Evolutionary conservation across 2,113 vertebrate genomes (phyloP).

Genomic region (Periophthalmodon schlosseri): DNA sequence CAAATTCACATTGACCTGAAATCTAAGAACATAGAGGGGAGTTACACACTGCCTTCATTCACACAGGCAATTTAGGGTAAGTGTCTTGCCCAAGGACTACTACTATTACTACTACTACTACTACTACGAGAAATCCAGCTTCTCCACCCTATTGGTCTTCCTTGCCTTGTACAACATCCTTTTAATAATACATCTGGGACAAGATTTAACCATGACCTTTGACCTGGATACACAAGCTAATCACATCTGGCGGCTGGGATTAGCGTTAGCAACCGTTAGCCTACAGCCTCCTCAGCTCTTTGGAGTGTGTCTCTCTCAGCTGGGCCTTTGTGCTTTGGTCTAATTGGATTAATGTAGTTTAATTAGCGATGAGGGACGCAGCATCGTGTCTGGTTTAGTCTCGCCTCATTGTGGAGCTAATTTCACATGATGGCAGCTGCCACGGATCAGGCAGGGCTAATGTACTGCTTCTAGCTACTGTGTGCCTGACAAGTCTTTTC

Average conservation of each 20-base stretch:
- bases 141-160: neutral
- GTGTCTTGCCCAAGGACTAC: too few species aligned
- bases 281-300: constrained; percentile 17
- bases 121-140: neutral
- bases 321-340: neutral
- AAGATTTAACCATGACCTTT: constrained; percentile 36
- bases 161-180: constrained; percentile 27
- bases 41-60: too few species aligned
- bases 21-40: too few species aligned
- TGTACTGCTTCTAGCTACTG: neutral
- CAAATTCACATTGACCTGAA: too few species aligned
- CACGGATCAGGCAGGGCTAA: neutral
- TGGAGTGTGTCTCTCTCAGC: neutral
- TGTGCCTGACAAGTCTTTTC: neutral
- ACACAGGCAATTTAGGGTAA: too few species aligned
- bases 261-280: constrained; percentile 33
- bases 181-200: constrained; percentile 30
- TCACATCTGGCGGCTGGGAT: constrained; percentile 44
- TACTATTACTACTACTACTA: neutral
- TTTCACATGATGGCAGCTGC: neutral
- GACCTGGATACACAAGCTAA: constrained; percentile 49
- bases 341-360: constrained; percentile 5
- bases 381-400: neutral
- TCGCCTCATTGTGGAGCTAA: neutral
- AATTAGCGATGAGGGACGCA: neutral